Conservation (phyloP, 2,888 invertebrate species). For the Drosophila emarginata region DNA sequence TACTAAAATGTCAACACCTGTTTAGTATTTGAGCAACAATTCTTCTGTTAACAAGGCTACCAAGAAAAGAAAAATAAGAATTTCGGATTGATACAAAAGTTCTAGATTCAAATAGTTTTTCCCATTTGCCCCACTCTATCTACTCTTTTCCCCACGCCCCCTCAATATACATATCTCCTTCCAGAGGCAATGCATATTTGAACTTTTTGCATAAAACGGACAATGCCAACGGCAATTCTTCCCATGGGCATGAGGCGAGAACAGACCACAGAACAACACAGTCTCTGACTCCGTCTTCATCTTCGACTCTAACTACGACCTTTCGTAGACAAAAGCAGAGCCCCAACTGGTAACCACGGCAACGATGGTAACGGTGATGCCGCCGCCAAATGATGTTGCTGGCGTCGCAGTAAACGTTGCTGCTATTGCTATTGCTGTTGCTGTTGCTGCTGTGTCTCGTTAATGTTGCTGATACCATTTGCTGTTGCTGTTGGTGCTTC, state of each 20-base stretch:
- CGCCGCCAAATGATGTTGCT: conserved; percentile 63
- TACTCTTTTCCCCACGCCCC: not conserved
- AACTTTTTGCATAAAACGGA: conserved; percentile 47
- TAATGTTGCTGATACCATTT: conserved; percentile 55
- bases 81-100: conserved; percentile 8
- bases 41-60: not conserved
- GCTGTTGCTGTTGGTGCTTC: conserved; percentile 46
- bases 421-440: conserved; percentile 42
- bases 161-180: not conserved
- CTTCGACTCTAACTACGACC: conserved; percentile 54
- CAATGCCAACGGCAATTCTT: conserved; percentile 39
- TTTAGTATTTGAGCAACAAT: not conserved
- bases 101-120: conserved; percentile 1
- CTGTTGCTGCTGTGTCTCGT: conserved; percentile 48
- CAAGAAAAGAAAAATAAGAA: not conserved
- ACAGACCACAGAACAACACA: conserved; percentile 50
- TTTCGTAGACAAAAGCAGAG: conserved; percentile 76
- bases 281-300: conserved; percentile 61
- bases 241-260: conserved; percentile 23
- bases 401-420: conserved; percentile 38
- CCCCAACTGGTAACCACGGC: conserved; percentile 65
- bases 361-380: conserved; percentile 40
- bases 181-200: conserved; percentile 53
- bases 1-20: not conserved
- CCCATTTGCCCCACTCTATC: not conserved